phyloP scores from a whole-genome alignment of 2,888 invertebrate species.

The Rhamphomyia laevipes region DNA sequence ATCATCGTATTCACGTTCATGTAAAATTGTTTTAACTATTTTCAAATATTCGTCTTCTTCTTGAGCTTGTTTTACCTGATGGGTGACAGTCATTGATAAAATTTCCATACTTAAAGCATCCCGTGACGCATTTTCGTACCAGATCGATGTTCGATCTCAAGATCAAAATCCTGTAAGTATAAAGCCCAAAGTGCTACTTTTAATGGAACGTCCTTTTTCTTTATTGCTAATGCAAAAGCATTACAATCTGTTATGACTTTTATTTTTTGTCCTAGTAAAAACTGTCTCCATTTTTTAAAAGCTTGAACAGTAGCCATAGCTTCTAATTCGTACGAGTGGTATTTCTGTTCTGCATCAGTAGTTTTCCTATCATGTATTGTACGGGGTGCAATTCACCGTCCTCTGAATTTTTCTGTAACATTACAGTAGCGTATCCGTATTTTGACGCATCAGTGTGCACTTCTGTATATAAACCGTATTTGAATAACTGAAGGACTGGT shows the following conservation, averaged over 20 bases:
- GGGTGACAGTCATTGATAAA: constrained; percentile 7
- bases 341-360: no score
- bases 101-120: constrained; percentile 12
- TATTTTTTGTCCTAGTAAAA: constrained; percentile 15
- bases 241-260: constrained; percentile 13
- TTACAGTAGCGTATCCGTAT: no score
- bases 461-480: no score
- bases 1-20: constrained; percentile 9
- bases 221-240: constrained; percentile 14
- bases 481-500: no score
- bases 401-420: no score
- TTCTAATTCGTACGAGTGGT: no score
- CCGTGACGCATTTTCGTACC: constrained; percentile 14
- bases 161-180: constrained; percentile 17
- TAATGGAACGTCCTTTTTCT: constrained; percentile 13
- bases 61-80: constrained; percentile 9
- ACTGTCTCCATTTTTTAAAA: constrained; percentile 20
- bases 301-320: constrained; percentile 19
- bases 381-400: no score
- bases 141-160: constrained; percentile 15
- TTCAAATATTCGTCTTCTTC: constrained; percentile 9
- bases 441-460: no score
- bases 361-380: no score
- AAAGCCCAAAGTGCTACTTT: constrained; percentile 17
- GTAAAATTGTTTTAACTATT: constrained; percentile 8